Percentiles rank a stretch among this genome's conserved stretches.
These are phyloP conservation scores for Corydoras sp. DNA, from an alignment of 2,113 vertebrate genomes.

Conservation along the genomic window DNA sequence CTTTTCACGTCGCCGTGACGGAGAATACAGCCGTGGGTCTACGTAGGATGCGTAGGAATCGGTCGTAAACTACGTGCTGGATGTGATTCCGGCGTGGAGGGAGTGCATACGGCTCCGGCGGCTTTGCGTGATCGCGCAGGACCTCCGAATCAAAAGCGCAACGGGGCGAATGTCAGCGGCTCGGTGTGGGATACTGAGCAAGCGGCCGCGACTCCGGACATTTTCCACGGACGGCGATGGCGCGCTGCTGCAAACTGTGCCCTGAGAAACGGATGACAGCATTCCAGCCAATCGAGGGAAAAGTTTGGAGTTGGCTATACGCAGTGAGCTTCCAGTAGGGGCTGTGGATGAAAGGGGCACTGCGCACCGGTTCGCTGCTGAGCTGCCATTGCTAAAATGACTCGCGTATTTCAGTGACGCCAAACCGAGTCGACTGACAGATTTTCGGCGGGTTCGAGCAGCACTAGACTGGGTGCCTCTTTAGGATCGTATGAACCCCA, in stretches of 20 bases:
- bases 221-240: conserved; percentile 56
- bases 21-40: conserved; percentile 47
- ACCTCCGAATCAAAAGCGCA: conserved; percentile 49
- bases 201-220: conserved; percentile 53
- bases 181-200: conserved; percentile 52
- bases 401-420: conserved; percentile 57
- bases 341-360: conserved; percentile 28
- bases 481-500: conserved; percentile 57
- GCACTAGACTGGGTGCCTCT: conserved; percentile 50
- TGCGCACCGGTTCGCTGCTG: conserved; percentile 55
- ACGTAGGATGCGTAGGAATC: conserved; percentile 60
- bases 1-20: conserved; percentile 30
- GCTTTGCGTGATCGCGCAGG: conserved; percentile 56
- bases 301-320: conserved; percentile 62
- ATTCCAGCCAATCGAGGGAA: conserved; percentile 54
- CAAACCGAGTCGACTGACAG: conserved; percentile 57
- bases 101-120: conserved; percentile 55
- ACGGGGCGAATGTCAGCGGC: conserved; percentile 59
- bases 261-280: conserved; percentile 59
- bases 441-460: conserved; percentile 51
- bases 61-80: conserved; percentile 60
- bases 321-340: conserved; percentile 55
- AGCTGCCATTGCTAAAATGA: conserved; percentile 55
- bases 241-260: conserved; percentile 51
- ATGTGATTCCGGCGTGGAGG: conserved; percentile 60